Evolutionary conservation across 2,888 invertebrate species (phyloP).

Genomic region (Allophyes oxyacanthae): DNA sequence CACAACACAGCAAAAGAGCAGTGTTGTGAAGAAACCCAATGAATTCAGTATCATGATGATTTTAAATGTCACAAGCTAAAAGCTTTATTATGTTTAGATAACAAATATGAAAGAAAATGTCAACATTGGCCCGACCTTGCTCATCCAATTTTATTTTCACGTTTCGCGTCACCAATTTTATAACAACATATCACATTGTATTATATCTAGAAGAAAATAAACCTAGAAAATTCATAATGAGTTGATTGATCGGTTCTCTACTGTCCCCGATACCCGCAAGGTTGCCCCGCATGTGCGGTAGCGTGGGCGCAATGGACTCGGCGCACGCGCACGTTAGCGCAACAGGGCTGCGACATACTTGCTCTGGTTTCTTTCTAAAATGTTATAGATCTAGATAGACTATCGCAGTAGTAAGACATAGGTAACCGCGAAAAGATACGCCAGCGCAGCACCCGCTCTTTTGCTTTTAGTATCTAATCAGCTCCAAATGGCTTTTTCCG

Average conservation of each 20-base stretch:
- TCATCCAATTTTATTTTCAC: slow-evolving; percentile 9
- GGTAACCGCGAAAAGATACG: no score
- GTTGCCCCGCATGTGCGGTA: slow-evolving; percentile 40
- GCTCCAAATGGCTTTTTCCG: no score
- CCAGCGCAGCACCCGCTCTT: no score
- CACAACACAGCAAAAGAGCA: no score
- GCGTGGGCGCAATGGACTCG: slow-evolving; percentile 46
- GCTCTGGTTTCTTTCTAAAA: no score
- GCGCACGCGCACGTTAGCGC: slow-evolving; percentile 22
- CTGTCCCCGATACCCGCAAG: slow-evolving; percentile 55
- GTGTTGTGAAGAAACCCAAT: no score
- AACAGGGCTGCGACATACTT: slow-evolving; percentile 34
- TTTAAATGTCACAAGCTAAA: no score
- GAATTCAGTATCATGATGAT: no score
- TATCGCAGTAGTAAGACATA: no score
- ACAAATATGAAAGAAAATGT: slow-evolving; percentile 6
- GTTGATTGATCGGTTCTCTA: slow-evolving; percentile 41
- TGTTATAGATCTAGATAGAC: no score
- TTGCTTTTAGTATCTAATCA: no score
- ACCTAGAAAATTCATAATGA: slow-evolving; percentile 28
- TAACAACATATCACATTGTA: slow-evolving; percentile 12
- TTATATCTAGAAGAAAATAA: slow-evolving; percentile 1
- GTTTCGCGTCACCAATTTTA: slow-evolving; percentile 2
- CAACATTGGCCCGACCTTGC: slow-evolving; percentile 7
- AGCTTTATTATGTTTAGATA: neutral